Base-by-base conservation (phyloP, 2,113 vertebrate genomes). In the Myotis davidii region DNA sequence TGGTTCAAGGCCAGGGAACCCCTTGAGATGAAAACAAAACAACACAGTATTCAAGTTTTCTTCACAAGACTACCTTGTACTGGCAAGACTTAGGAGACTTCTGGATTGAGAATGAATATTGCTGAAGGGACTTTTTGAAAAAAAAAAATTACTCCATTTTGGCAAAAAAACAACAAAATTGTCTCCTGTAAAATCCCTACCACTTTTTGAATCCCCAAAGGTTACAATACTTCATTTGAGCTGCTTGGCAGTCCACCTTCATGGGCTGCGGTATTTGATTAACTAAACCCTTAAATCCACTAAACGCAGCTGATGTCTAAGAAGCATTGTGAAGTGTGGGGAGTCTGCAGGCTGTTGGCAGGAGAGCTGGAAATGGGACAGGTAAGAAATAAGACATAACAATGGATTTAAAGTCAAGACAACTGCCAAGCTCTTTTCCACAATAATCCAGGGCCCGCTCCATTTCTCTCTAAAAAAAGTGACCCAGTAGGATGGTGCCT, bases 371-470 rank as follows among this genome's bases (percentile, higher is more conserved):
- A 93, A 94, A 96, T 78, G 56, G 25, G 34, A 84, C 37, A 96
- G 72, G 39, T 9, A 70, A 77, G 61, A 79, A 95, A 67, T 83
- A 29, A 87, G 96, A 84, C 20, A 11, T n/a, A 77, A 87, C 27
- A 39, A 97, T 97, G 85, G 97, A 96, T 86, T 96, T 25, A 0
- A n/a, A 61, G 69, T 54, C 89, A 45, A 20, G 61, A 93, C 94
- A 65, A 84, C 14, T 93, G 42, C 85, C 18, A 86, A 76, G 29
- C 54, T 78, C 79, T 64, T 85, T 77, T 77, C 93, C 0, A 93
- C 91, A 96, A 94, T 76, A 95, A 95, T 4, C 89, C 95, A 97
- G 37, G 93, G 93, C 84, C 69, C 88, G 94, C 82, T 96, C 87
- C 67, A 78, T 52, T 92, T 93, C 88, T 92, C 1, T 23, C 20